Evolutionary conservation across 2,797 vertebrate species (phyloP), one percentile per base, ranked within the genome.

Genomic region (Heliangelus exortis): DNA sequence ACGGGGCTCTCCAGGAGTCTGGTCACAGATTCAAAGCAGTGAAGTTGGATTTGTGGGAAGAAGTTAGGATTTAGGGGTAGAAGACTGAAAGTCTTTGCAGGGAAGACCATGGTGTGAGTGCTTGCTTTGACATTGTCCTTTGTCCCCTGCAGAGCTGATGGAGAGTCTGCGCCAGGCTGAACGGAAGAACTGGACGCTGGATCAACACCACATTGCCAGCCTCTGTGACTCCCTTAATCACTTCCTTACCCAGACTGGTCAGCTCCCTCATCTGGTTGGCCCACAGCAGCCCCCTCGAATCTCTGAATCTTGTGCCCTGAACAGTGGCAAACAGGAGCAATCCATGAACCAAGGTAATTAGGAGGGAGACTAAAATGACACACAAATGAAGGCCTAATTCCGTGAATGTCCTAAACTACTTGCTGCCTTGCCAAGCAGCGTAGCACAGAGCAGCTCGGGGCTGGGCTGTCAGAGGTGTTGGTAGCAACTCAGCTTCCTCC

Each of bases 191-290:
- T 99, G 99, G 99, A 99, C 98, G 50, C 96, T 99, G 93, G 99
- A 99, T 95, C 99, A 99, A 50, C 96, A 98, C 8, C 98, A 99
- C 92, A 99, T 99, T 97, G 99, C 98, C 33, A 99, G 99, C 45
- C 98, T 99, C 92, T 99, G 99, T 63, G 99, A 99, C 97, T 99
- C 99, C 45, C 98, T 99, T 93, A 99, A 99, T 97, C 99, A 99
- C 95, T 99, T 99, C 97, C 99, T 99, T 69, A 98, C 98, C 82
- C 99, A 99, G 96, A 99, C 98, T 95, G 99, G 99, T 88, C 99
- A 99, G 86, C 96, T 98, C 55, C 98, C 98, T 93, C 97, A 98
- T 8, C 97, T 97, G 50, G 89, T 97, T 75, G 89, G 92, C 54
- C 96, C 97, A 39, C 98, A 97, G 84, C 97, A 98, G 85, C 97